Evolutionary conservation across 2,113 vertebrate genomes (phyloP).

Genomic region (Piprites chloris): DNA sequence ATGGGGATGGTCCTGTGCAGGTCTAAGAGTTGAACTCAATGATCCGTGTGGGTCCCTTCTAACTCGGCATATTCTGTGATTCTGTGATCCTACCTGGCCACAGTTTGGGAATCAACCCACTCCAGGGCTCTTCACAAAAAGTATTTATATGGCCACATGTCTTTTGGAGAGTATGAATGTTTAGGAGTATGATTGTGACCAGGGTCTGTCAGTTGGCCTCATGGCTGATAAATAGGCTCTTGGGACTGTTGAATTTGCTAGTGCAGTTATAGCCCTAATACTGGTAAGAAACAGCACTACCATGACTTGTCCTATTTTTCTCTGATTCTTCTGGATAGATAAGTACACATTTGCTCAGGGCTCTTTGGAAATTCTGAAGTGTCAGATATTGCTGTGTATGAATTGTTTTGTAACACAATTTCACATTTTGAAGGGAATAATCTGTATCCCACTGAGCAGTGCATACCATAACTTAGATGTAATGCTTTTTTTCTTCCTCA

Average conservation of each 20-base stretch:
- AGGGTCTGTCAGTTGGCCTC: neutral
- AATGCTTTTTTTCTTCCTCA: slow-evolving; percentile 60
- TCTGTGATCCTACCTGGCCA: neutral
- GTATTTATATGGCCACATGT: neutral
- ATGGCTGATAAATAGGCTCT: neutral
- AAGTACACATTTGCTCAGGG: neutral
- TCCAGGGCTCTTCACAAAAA: neutral
- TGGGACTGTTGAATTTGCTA: neutral
- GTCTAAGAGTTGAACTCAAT: neutral
- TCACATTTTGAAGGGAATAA: neutral
- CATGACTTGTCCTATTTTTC: neutral
- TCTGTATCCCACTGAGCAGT: neutral
- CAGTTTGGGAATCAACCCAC: neutral
- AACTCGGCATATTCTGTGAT: neutral
- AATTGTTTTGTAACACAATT: neutral
- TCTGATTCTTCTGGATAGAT: neutral
- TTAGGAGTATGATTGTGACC: neutral
- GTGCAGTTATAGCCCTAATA: neutral
- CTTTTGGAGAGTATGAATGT: neutral
- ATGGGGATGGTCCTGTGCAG: neutral
- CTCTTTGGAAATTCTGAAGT: neutral
- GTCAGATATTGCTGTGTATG: neutral
- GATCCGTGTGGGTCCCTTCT: neutral
- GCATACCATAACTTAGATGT: neutral
- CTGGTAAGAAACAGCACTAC: neutral